Conservation (phyloP, 2,113 vertebrate genomes). For the Gadus chalcogrammus region DNA sequence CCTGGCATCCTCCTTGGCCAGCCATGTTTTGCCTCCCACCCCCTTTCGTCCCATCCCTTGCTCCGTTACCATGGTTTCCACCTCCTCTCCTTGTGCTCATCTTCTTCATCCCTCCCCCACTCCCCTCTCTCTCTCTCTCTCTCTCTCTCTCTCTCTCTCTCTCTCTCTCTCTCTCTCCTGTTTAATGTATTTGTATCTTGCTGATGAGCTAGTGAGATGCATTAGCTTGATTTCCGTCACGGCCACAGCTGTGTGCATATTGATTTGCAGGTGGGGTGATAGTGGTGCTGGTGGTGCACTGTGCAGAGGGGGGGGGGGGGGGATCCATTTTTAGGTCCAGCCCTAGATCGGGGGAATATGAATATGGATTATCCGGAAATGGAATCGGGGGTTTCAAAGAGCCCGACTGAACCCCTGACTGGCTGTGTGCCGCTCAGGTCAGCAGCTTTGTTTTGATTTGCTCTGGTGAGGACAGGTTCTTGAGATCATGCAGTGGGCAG, state of each 20-base stretch:
- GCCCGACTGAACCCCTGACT: no score
- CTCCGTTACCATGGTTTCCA: constrained; percentile 62
- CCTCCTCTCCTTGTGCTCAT: constrained; percentile 45
- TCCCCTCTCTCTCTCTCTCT: background rate
- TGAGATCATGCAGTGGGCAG: no score
- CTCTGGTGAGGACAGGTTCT: no score
- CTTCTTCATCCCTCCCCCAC: background rate
- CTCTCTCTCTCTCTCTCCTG: constrained; percentile 9
- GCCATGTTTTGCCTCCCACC: constrained; percentile 23
- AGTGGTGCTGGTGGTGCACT: no score
- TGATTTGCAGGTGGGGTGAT: constrained; percentile 3
- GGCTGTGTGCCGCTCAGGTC: no score
- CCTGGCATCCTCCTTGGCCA: background rate
- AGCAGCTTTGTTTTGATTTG: no score
- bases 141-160: constrained; percentile 34
- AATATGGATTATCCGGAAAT: no score
- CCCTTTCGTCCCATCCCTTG: constrained; percentile 26
- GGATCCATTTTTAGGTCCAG: no score
- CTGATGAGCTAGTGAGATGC: constrained; percentile 50
- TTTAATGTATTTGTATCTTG: background rate
- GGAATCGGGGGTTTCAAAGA: no score
- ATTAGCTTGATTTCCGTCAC: constrained; percentile 42
- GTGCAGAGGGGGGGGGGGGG: no score
- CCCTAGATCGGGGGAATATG: no score
- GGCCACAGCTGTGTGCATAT: constrained; percentile 1